These are phyloP conservation scores for Hipposideros armiger DNA, from an alignment of 2,113 vertebrate species.

Conservation along the genomic window DNA sequence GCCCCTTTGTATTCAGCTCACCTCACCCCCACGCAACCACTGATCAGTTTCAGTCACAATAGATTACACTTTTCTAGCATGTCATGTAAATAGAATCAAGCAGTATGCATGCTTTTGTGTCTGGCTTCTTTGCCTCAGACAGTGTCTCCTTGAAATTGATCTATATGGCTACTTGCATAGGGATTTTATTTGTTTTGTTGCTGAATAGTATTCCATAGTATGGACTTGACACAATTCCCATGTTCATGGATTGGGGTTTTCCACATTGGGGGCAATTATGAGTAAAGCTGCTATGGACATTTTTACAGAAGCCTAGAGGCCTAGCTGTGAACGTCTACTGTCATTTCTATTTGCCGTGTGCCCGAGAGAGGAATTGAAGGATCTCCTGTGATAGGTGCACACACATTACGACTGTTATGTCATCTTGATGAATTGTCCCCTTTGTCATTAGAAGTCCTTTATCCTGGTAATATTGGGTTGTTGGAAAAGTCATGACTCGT, in stretches of 20 bases:
- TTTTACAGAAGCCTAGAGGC: neutral
- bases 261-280: neutral
- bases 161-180: accelerated
- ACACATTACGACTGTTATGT: accelerated
- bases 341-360: neutral
- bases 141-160: neutral
- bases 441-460: neutral
- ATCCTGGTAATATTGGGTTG: neutral
- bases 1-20: neutral
- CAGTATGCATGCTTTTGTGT: accelerated
- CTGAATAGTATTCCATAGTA: neutral
- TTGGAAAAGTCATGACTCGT: too few relatives aligned
- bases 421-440: neutral
- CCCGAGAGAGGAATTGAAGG: neutral
- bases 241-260: neutral
- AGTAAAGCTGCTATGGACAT: neutral
- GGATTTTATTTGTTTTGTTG: neutral
- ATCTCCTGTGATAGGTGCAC: neutral
- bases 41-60: neutral
- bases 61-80: neutral
- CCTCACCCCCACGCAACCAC: neutral
- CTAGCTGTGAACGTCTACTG: neutral
- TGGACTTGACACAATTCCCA: neutral
- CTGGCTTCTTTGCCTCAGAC: neutral
- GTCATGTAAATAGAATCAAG: neutral